Conservation (phyloP, 1,140 invertebrate species). For the Sarcophaga peregrina region DNA sequence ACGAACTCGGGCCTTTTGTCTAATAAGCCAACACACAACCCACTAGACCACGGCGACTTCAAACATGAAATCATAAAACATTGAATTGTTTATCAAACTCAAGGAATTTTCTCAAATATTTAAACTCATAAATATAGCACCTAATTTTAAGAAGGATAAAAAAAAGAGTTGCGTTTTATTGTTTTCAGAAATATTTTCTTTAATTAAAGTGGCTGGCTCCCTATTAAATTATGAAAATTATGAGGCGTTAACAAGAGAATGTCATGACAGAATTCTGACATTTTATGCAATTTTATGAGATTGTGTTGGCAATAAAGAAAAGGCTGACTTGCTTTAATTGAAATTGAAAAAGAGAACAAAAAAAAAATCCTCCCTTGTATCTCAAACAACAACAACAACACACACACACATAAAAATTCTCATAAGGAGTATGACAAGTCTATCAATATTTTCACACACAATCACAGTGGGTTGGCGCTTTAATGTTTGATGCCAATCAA, state of each 20-base stretch:
- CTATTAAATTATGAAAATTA: slow-evolving; percentile 21
- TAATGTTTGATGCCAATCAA: background rate
- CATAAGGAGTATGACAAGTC: slow-evolving; percentile 18
- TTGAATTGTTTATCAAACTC: no score
- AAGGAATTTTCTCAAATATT: no score
- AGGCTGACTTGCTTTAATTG: background rate
- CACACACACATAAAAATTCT: background rate
- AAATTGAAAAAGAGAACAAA: background rate
- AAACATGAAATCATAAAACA: no score
- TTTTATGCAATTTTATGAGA: slow-evolving; percentile 38
- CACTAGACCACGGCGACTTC: no score
- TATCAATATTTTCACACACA: slow-evolving; percentile 32
- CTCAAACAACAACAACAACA: no score
- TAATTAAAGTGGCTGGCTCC: no score
- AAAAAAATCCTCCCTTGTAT: slow-evolving; percentile 30
- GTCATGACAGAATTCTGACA: slow-evolving; percentile 34
- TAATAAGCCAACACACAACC: no score
- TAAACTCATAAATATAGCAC: no score
- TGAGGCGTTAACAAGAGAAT: slow-evolving; percentile 37
- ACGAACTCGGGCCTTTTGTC: no score
- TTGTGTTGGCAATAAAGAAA: background rate
- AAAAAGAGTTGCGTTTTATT: no score
- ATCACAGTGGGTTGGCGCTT: background rate
- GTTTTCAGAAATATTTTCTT: no score
- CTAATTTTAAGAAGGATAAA: no score